Base-by-base conservation (phyloP, 2,113 vertebrate species). In the Malurus melanocephalus region DNA sequence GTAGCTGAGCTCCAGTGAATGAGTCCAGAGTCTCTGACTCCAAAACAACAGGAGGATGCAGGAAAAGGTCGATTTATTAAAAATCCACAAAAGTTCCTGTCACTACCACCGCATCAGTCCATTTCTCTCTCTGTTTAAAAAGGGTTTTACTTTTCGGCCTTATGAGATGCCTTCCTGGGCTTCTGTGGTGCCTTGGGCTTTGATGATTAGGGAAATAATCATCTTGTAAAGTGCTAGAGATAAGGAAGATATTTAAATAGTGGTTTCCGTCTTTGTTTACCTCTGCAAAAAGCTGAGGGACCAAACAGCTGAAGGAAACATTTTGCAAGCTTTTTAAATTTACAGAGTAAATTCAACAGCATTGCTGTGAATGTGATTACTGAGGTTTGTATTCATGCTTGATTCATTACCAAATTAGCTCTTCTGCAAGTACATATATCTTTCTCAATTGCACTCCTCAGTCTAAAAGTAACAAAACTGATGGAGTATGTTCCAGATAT, bases 341-440 rank as follows among this genome's bases (percentile, higher is more conserved):
- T 91, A 75, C 77, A 72, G 49, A 89, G 69, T 72, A 92, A 89
- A 91, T 94, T 88, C 65, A 85, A 56, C 48, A 65, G 7, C 6
- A 5, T 72, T 86, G 43, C 21, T 15, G 6, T 79, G 66, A 92
- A 87, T 88, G 38, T 73, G 90, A 86, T 92, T 52, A 0, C 74
- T n/a, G 60, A 71, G 51, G 49, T 91, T 77, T 89, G 11, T 68
- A 84, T 62, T 88, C 46, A 45, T 40, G 18, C 59, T 69, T 88
- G 84, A 69, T 93, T 90, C 86, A 75, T 93, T 79, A 73, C 82
- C 59, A 85, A 90, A 94, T 84, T 91, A 93, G 32, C 62, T 84
- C 57, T 79, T 90, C 82, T 83, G 11, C 32, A 27, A 79, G 48
- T 80, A 88, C 90, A 90, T 55, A 73, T 65, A 75, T 82, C 83